These are phyloP conservation scores for Pomacea maculata DNA, from an alignment of 1,140 invertebrate genomes.

Conservation along the genomic window DNA sequence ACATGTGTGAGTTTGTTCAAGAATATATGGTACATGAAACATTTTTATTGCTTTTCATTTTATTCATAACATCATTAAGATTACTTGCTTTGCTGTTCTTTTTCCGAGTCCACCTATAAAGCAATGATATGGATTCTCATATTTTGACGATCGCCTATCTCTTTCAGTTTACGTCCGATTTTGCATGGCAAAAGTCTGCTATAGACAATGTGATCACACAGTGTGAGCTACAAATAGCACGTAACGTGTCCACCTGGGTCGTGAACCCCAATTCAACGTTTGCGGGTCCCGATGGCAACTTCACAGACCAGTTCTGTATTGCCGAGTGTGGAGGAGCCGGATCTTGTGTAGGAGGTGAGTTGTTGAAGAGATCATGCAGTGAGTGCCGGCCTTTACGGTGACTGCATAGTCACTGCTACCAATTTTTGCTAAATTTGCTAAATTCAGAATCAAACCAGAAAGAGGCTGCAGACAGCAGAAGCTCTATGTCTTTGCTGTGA, in stretches of 20 bases:
- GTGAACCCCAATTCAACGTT: slow-evolving; percentile 4
- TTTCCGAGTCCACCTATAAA: no score
- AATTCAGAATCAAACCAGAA: not conserved
- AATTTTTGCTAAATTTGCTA: not conserved
- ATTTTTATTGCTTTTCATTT: no score
- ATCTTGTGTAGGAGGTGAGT: slow-evolving; percentile 39
- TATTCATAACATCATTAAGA: no score
- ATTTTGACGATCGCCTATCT: no score
- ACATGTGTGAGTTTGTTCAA: no score
- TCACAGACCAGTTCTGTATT: slow-evolving; percentile 41
- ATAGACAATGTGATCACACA: slow-evolving; percentile 41
- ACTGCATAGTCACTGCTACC: not conserved
- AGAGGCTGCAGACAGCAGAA: not conserved
- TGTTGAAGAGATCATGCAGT: not conserved
- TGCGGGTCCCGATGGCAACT: slow-evolving; percentile 18
- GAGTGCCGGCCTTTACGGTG: no score
- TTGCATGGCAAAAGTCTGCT: slow-evolving; percentile 31
- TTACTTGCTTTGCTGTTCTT: no score
- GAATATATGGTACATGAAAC: no score
- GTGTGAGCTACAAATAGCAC: slow-evolving; percentile 36
- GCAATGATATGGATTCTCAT: no score
- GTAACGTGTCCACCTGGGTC: slow-evolving; percentile 38
- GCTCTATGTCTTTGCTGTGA: no score
- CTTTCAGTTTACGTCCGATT: slow-evolving; percentile 35
- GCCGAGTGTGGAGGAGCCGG: slow-evolving; percentile 42